Conservation (phyloP, 2,797 vertebrate species). For the Acropternis orthonyx region DNA sequence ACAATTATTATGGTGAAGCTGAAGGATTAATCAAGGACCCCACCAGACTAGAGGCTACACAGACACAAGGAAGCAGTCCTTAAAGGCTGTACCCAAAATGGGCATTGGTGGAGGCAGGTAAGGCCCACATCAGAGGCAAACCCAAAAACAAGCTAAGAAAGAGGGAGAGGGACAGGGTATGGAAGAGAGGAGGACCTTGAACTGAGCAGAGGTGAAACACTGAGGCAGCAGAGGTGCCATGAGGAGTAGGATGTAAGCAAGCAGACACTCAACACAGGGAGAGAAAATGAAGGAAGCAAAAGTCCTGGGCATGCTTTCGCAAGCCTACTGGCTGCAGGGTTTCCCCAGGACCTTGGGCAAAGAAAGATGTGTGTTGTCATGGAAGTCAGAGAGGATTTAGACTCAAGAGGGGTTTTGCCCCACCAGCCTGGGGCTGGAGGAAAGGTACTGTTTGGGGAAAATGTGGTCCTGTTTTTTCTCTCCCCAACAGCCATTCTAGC, state of each 20-base stretch:
- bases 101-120: background rate
- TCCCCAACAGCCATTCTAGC: background rate
- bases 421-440: background rate
- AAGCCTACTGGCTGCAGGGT: background rate
- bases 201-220: background rate
- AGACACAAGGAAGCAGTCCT: background rate
- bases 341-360: background rate
- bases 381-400: background rate
- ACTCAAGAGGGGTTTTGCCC: background rate
- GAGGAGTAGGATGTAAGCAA: background rate
- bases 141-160: background rate
- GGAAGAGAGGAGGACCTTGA: background rate
- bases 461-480: background rate
- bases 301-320: background rate
- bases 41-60: background rate
- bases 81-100: background rate
- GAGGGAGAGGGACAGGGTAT: background rate
- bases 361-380: accelerated
- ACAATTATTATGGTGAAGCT: background rate
- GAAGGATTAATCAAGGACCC: background rate
- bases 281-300: background rate
- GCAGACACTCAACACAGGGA: background rate
- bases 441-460: background rate
- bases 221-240: accelerated
- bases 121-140: background rate